These are phyloP conservation scores for Brachyhypopomus gauderio DNA, from an alignment of 2,113 vertebrate genomes.

Conservation along the genomic window DNA sequence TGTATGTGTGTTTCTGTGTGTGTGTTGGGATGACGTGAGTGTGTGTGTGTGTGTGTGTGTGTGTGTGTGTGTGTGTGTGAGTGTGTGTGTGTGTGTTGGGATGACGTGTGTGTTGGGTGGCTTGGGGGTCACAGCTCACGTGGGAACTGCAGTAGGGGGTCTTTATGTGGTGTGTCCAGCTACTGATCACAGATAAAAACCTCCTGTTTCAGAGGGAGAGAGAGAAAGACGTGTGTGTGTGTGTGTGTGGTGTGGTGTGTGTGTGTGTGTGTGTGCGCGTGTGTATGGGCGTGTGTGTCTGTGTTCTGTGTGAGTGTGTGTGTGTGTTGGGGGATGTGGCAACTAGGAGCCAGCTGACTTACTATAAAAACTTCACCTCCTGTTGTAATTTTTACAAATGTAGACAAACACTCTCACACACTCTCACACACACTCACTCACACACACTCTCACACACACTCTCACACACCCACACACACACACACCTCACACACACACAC, in stretches of 20 bases:
- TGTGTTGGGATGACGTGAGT: constrained; percentile 50
- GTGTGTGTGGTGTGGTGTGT: constrained; percentile 29
- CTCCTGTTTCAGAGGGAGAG: constrained; percentile 54
- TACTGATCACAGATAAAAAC: constrained; percentile 65
- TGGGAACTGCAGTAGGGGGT: constrained; percentile 46
- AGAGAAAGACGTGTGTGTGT: constrained; percentile 32
- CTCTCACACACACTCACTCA: too few relatives aligned
- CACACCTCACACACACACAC: too few relatives aligned
- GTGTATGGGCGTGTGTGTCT: constrained; percentile 27
- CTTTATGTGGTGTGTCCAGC: constrained; percentile 65
- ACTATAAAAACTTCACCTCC: not conserved
- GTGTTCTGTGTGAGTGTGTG: constrained; percentile 30
- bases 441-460: too few relatives aligned
- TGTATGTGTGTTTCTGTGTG: constrained; percentile 34
- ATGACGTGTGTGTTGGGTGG: not conserved
- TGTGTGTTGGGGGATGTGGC: not conserved
- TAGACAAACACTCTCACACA: constrained; percentile 5
- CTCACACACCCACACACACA: too few relatives aligned
- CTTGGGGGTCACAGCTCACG: not conserved
- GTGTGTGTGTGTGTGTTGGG: constrained; percentile 24
- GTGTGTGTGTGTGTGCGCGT: constrained; percentile 35
- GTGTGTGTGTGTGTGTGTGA: too few relatives aligned
- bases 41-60: too few relatives aligned
- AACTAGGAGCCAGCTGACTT: constrained; percentile 1
- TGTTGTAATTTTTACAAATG: not conserved